phyloP scores from a whole-genome alignment of 2,888 invertebrate species.

The Loripinus fragilis region DNA sequence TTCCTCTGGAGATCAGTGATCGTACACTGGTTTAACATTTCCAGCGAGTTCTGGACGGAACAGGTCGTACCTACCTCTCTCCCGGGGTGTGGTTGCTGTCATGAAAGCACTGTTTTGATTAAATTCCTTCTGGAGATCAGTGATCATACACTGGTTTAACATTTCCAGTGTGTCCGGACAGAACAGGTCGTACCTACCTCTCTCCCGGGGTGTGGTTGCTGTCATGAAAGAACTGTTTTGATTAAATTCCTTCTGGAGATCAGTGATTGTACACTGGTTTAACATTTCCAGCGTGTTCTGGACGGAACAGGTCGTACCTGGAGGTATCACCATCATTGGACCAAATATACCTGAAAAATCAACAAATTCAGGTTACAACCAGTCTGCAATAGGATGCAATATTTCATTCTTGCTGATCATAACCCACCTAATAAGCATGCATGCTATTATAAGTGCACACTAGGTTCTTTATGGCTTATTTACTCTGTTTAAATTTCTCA shows the following conservation, averaged over 20 bases:
- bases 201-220: constrained; percentile 56
- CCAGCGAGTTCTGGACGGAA: constrained; percentile 65
- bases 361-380: not conserved
- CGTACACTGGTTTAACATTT: constrained; percentile 66
- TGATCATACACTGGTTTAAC: constrained; percentile 63
- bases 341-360: constrained; percentile 70
- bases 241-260: constrained; percentile 75
- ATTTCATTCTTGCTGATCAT: too few species aligned
- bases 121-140: constrained; percentile 76
- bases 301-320: constrained; percentile 64
- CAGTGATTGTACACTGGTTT: constrained; percentile 65
- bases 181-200: constrained; percentile 59
- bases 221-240: constrained; percentile 68
- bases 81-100: constrained; percentile 55
- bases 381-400: too few species aligned
- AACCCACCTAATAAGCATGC: too few species aligned
- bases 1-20: constrained; percentile 75
- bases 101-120: constrained; percentile 69
- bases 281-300: constrained; percentile 66
- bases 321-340: constrained; percentile 75
- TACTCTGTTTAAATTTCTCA: too few species aligned
- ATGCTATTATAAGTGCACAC: too few species aligned
- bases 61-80: constrained; percentile 59
- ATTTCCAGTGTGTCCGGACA: constrained; percentile 66
- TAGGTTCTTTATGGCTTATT: too few species aligned